Evolutionary conservation across 2,797 vertebrate genomes (phyloP).

Genomic region (Gadopsis bispinosus): DNA sequence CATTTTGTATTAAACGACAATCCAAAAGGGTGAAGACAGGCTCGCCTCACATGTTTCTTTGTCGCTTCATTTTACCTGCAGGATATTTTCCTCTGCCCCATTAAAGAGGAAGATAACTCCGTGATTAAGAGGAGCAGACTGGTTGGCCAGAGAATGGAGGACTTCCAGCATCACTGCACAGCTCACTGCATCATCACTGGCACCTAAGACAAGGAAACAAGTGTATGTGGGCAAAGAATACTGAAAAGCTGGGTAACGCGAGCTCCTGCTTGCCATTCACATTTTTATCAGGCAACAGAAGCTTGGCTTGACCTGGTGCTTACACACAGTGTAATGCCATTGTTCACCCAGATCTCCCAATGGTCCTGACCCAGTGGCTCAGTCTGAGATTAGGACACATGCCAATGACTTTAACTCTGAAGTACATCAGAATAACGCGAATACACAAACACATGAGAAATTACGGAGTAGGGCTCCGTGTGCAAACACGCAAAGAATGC

Average conservation of each 20-base stretch:
- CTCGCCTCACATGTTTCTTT: background rate
- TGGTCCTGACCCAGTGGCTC: background rate
- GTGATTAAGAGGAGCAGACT: conserved; percentile 88
- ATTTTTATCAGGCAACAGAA: conserved; percentile 12
- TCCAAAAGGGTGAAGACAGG: background rate
- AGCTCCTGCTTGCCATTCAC: background rate
- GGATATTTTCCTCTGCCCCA: conserved; percentile 95
- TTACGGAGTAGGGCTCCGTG: conserved; percentile 6
- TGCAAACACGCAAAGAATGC: conserved; percentile 56
- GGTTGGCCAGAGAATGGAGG: conserved; percentile 89
- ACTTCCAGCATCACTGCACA: conserved; percentile 98
- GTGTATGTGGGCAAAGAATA: conserved; percentile 9
- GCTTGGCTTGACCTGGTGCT: background rate
- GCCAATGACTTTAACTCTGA: conserved; percentile 6
- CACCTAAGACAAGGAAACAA: conserved; percentile 83
- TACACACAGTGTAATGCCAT: background rate
- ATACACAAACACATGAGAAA: conserved; percentile 26
- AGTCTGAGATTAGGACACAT: conserved; percentile 9
- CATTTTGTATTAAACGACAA: background rate
- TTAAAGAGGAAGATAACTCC: conserved; percentile 98
- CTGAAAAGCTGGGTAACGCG: background rate
- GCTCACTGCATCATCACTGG: conserved; percentile 98
- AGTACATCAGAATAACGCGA: background rate
- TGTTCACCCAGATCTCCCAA: background rate
- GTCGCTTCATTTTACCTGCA: conserved; percentile 88